phyloP scores from a whole-genome alignment of 1,140 invertebrate species.

The Sycobia sp. region DNA sequence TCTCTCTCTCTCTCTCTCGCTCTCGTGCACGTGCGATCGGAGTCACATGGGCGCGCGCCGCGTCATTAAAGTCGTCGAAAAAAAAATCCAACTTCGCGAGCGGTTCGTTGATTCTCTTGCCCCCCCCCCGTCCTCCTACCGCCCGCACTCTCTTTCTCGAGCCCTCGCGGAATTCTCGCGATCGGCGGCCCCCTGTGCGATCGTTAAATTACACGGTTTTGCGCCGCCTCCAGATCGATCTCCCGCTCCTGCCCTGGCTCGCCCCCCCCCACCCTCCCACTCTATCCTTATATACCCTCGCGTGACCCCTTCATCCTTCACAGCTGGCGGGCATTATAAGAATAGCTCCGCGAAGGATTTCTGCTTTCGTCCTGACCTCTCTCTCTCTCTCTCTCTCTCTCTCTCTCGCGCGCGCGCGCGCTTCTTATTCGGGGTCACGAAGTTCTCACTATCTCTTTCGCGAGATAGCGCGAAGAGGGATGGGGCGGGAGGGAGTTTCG shows the following conservation, averaged over 20 bases:
- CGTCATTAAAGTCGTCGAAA: constrained; percentile 12
- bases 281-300: too few species aligned
- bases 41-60: too few species aligned
- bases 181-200: not conserved
- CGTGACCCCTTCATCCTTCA: constrained; percentile 10
- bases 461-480: not conserved
- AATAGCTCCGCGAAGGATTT: not conserved
- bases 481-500: too few species aligned
- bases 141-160: too few species aligned
- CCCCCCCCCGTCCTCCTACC: not conserved
- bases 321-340: not conserved
- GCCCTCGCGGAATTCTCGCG: not conserved
- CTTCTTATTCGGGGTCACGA: constrained; percentile 10
- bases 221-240: constrained; percentile 1
- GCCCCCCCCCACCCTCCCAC: too few species aligned
- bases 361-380: constrained; percentile 1
- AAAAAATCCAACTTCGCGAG: too few species aligned
- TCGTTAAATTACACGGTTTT: constrained; percentile 16
- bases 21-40: too few species aligned
- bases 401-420: too few species aligned
- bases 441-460: constrained; percentile 19
- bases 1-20: too few species aligned
- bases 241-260: constrained; percentile 4
- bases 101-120: too few species aligned
- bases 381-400: too few species aligned